Evolutionary conservation across 2,888 invertebrate genomes (phyloP), one percentile per base, ranked within the genome.

Genomic region (Venustoraphidia nigricollis): DNA sequence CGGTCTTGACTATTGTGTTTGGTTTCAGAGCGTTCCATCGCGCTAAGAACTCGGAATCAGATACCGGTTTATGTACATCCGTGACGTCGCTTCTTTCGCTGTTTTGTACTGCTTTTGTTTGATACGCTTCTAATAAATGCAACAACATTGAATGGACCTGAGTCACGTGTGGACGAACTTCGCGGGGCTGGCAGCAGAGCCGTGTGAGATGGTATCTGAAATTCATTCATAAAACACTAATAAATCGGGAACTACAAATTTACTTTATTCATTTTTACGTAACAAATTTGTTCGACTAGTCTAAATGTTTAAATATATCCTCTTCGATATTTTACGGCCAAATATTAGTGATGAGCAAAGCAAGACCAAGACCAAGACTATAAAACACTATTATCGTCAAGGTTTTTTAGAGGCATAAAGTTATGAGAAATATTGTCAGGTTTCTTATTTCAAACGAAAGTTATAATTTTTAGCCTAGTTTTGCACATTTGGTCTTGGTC

Each of bases 11-110:
- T 14, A 76, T 73, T 38, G 69, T 65, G 62, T 83, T 83, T 11
- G 83, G 81, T 60, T 78, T 80, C 53, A 81, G 71, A 27, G 69
- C 70, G 56, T 82, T 78, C 86, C 87, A 87, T 47, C 84, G 75
- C 41, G 73, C 72, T 57, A 86, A 84, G 61, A 88, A 88, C 62
- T 83, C 75, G 43, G 69, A 71, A 4, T 67, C 60, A 55, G 59
- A 58, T 27, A 56, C 54, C 27, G 51, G 47, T 14, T 47, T 42
- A 27, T 52, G 47, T 41, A 49, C 45, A 44, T 54, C 50, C 11
- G 51, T 52, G 6, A 51, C 54, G 10, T 53, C 50, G 41, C 53
- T 50, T 41, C 54, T 53, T 13, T 53, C 52, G 45, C 57, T 59
- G 8, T 60, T 63, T 13, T 42, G 36, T 14, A 27, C 17, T 8